Conservation (phyloP, 92 coral and sea anemone species). For the Actinostola sp. region DNA sequence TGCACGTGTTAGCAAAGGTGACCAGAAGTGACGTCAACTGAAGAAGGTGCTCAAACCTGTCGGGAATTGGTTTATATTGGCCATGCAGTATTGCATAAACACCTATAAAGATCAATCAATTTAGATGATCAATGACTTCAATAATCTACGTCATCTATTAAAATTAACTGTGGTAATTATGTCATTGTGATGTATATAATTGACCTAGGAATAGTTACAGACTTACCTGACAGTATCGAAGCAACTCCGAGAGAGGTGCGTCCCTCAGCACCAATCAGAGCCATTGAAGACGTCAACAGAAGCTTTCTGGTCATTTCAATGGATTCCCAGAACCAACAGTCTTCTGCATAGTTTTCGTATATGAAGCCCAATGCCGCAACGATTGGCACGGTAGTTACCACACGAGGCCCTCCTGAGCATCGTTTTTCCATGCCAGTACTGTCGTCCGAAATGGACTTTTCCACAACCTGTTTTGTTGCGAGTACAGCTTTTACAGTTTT, state of each 20-base stretch:
- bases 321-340: constrained; percentile 26
- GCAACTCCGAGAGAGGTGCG: constrained; percentile 32
- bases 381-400: constrained; percentile 8
- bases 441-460: too few species aligned
- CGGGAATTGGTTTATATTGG: constrained; percentile 22
- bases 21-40: constrained; percentile 23
- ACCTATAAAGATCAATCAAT: not conserved
- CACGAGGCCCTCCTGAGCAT: too few species aligned
- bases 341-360: too few species aligned
- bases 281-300: constrained; percentile 16
- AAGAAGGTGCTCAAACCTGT: constrained; percentile 20
- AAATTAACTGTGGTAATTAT: not conserved
- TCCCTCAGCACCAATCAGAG: too few species aligned
- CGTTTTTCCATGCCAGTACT: too few species aligned
- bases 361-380: constrained; percentile 33
- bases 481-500: too few species aligned
- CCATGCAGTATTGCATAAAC: constrained; percentile 21
- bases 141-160: too few species aligned
- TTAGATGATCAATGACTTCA: not conserved
- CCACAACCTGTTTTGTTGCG: too few species aligned
- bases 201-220: not conserved
- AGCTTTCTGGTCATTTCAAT: constrained; percentile 26
- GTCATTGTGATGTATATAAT: not conserved
- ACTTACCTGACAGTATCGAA: constrained; percentile 24
- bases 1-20: constrained; percentile 28